A percentile compares a stretch with the other conserved stretches of the same genome.
phyloP scores from a whole-genome alignment of 2,888 invertebrate genomes.

The Pseudanteris insignis region DNA sequence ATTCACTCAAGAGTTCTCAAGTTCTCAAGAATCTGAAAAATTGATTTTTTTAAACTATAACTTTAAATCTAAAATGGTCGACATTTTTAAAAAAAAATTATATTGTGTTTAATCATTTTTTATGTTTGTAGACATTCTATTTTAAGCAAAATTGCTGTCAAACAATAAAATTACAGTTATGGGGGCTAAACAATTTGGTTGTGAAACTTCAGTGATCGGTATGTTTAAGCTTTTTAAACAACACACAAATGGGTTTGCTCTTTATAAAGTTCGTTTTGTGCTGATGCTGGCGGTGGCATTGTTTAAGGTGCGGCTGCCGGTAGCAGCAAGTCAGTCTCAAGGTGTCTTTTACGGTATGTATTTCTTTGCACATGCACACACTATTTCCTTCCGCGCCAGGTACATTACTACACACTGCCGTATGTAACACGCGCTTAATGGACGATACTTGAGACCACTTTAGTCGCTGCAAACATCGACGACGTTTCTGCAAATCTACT shows the following conservation, averaged over 20 bases:
- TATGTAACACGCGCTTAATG: conserved; percentile 58
- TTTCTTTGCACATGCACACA: conserved; percentile 62
- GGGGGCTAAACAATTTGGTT: conserved; percentile 19
- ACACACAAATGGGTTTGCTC: conserved; percentile 47
- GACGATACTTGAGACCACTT: conserved; percentile 66
- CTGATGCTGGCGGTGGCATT: conserved; percentile 41
- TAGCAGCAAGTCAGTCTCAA: conserved; percentile 56
- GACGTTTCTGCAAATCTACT: conserved; percentile 64
- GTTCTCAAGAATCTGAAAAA: too few species aligned
- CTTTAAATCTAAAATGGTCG: too few species aligned
- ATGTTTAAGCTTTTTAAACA: conserved; percentile 43
- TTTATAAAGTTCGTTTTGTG: too few species aligned
- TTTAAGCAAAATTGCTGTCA: too few species aligned
- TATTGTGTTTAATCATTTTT: too few species aligned
- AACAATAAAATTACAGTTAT: too few species aligned
- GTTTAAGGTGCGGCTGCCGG: conserved; percentile 63
- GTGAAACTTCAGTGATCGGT: conserved; percentile 25
- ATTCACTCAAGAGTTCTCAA: too few species aligned
- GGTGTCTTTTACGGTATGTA: conserved; percentile 61
- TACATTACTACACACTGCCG: conserved; percentile 45
- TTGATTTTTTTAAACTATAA: too few species aligned
- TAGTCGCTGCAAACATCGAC: conserved; percentile 63
- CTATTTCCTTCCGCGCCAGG: conserved; percentile 49
- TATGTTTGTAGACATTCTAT: too few species aligned
- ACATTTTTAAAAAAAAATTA: too few species aligned